Base-by-base conservation (phyloP, 1,140 invertebrate species). In the Carposina sasakii region DNA sequence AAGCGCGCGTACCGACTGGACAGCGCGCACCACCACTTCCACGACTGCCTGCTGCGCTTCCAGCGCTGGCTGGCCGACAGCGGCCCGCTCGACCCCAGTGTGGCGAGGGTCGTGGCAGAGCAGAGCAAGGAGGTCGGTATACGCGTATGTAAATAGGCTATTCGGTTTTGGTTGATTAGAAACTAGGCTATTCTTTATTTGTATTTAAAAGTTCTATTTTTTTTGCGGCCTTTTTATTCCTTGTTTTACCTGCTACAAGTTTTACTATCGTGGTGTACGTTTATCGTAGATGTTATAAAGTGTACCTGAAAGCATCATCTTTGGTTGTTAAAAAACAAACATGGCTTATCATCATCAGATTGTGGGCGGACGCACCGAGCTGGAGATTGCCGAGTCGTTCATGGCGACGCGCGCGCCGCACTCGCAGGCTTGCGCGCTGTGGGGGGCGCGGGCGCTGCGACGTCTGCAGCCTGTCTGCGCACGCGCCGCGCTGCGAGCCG, bases 1-100 rank as follows among this genome's bases (percentile, higher is more conserved):
- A 97, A 95, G 77, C 89, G 96, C 34, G 95, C 96, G 36, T 89
- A 91, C 72, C 87, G 87, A 28, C 68, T 97, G 48, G 89, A 94
- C 68, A 74, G 89, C 2, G 85, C 87, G 1, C 89, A 97, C 87
- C 92, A 94, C 15, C 89, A 92, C 59, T 86, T 98, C 20, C 96
- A 97, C 85, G 89, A 91, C 63, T 96, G 94, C 74, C 76, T 96
- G 26, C 89, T 96, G 41, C 89, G 91, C 37, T 96, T 96, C 67
- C 85, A 89, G 52, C 83, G 87, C 54, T 87, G 90, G 60, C 83
- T 89, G 36, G 85, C 83, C 36, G 63, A 72, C 49, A 48, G 61
- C 16, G 72, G 60, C 55, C 40, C 76, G 21, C 75, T 91, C 33
- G 87, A 91, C 54, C 87, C 88, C 17, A 68, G 89, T 16, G 90